Evolutionary conservation across 2,888 invertebrate genomes (phyloP).

Genomic region (Drymonia ruficornis): DNA sequence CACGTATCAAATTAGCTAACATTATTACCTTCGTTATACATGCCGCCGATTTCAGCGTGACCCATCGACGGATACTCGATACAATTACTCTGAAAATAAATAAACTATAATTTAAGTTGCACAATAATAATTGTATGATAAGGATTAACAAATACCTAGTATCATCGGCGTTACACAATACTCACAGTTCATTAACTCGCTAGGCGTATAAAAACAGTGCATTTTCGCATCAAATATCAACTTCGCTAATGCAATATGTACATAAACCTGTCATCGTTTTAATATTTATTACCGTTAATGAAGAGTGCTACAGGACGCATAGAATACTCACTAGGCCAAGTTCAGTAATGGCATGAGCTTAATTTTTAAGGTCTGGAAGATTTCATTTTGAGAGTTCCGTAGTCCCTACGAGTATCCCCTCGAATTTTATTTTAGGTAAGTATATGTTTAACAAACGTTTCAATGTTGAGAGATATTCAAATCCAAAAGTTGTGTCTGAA

Average conservation of each 20-base stretch:
- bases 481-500: too few species aligned
- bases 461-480: too few species aligned
- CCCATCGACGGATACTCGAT: conserved; percentile 56
- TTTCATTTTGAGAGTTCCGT: too few species aligned
- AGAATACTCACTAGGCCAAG: not conserved
- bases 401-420: too few species aligned
- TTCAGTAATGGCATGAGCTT: too few species aligned
- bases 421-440: too few species aligned
- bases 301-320: not conserved
- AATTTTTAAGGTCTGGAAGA: too few species aligned
- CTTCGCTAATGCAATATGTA: conserved; percentile 25
- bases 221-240: conserved; percentile 38
- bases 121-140: not conserved
- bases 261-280: not conserved
- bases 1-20: not conserved
- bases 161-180: not conserved
- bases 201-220: conserved; percentile 40
- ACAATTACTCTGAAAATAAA: conserved; percentile 64
- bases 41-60: conserved; percentile 43
- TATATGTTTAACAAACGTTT: too few species aligned
- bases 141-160: too few species aligned
- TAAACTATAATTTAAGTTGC: not conserved
- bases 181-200: conserved; percentile 48
- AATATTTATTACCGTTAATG: not conserved
- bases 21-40: conserved; percentile 54